phyloP scores from a whole-genome alignment of 2,888 invertebrate genomes.

The Harpagoxenus sublaevis region DNA sequence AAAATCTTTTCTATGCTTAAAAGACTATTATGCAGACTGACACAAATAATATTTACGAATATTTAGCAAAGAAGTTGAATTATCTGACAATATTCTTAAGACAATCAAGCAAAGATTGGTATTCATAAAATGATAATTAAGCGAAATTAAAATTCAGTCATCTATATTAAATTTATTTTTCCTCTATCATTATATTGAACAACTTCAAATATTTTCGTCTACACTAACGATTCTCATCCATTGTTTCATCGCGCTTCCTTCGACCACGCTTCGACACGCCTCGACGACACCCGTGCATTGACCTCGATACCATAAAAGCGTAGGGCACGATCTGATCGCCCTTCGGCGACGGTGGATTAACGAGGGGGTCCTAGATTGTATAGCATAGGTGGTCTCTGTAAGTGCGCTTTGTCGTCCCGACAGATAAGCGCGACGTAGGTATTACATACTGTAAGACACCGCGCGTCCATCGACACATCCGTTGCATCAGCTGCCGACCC shows the following conservation, averaged over 20 bases:
- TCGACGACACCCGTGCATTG: conserved; percentile 41
- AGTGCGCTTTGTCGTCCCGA: conserved; percentile 61
- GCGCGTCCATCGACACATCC: conserved; percentile 37
- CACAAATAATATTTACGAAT: background rate
- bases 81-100: background rate
- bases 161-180: background rate
- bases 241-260: conserved; percentile 34
- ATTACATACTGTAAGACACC: conserved; percentile 36
- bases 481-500: background rate
- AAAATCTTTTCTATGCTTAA: background rate
- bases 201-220: background rate
- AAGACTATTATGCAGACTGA: background rate
- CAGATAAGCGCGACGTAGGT: conserved; percentile 58
- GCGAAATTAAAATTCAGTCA: background rate
- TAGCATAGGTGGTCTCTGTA: conserved; percentile 68
- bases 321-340: conserved; percentile 56
- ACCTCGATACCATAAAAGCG: conserved; percentile 53
- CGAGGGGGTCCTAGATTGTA: conserved; percentile 61
- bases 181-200: background rate
- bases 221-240: conserved; percentile 1
- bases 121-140: background rate
- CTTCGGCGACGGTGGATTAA: conserved; percentile 58
- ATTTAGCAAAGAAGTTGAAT: background rate
- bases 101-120: background rate
- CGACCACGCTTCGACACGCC: conserved; percentile 33